Base-by-base conservation (phyloP, 2,888 invertebrate genomes). In the Invenusta paracnida region DNA sequence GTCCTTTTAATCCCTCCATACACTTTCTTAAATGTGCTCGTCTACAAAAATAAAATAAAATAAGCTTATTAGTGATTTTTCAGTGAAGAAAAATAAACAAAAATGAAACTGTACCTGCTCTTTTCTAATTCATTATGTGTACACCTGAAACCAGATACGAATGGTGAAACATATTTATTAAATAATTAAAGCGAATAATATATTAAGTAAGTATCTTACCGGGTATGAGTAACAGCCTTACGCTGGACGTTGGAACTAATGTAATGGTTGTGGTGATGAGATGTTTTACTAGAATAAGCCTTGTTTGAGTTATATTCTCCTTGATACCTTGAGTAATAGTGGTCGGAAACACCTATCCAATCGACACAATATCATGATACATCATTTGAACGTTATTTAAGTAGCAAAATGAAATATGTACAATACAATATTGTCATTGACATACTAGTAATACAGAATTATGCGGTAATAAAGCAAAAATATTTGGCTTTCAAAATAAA, bases 1-100 rank as follows among this genome's bases (percentile, higher is more conserved):
- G 67, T 27, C 28, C n/a, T 29, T 84, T 84, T 27, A 84, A 67
- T 1, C 67, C 27, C n/a, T 84, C 84, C 84, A 84, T 84, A 67
- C 84, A 84, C 11, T 27, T 84, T 5, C 84, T 73, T 25, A 84
- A 79, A 29, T 84, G 84, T 17, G 84, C 84, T 27, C 84, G 11
- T 83, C 83, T 48, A 27, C 2, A 13, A n/a, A 48, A 5, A 48
- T 11, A 48, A 48, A 48, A 11, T 48, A 48, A 48, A 48, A 48
- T 48, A 48, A 48, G 5, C 5, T 11, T 11, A 5, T 48, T 11
- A 48, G 17, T 5, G 48, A 48, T 48, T 17, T 48, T 5, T 48
- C 17, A 48, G 5, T 11, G 17, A 48, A 48, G 17, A 48, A 11
- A 48, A 48, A 17, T 48, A 48, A 11, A 48, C 5, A 11, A 48